These are phyloP conservation scores for Myotis daubentonii DNA, from an alignment of 2,797 vertebrate genomes.

Conservation along the genomic window DNA sequence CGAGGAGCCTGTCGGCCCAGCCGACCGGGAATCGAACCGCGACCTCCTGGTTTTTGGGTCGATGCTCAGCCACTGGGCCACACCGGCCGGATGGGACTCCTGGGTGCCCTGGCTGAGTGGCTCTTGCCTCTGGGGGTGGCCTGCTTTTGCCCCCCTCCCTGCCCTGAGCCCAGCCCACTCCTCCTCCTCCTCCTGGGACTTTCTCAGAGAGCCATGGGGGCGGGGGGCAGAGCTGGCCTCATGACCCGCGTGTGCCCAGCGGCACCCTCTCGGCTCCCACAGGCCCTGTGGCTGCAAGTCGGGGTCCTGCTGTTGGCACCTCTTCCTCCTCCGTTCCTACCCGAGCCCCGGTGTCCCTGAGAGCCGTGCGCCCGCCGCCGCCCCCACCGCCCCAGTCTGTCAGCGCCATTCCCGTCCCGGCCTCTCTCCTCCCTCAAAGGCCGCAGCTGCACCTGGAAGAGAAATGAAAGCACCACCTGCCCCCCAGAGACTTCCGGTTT, in stretches of 20 bases:
- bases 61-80: no score
- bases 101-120: background rate
- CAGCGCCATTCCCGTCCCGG: background rate
- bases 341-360: no score
- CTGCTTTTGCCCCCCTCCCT: background rate
- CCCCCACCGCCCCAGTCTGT: background rate
- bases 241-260: background rate
- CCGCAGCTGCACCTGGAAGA: background rate
- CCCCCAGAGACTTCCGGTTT: background rate
- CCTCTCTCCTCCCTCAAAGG: background rate
- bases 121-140: background rate
- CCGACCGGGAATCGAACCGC: no score
- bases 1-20: no score
- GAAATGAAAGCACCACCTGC: constrained; percentile 28
- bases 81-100: background rate
- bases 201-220: background rate
- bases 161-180: background rate
- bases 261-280: no score
- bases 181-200: no score
- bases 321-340: background rate
- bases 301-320: no score
- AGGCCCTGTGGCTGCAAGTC: no score
- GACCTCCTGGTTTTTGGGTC: no score
- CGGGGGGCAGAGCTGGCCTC: background rate
- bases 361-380: no score